phyloP scores from a whole-genome alignment of 2,888 invertebrate genomes.

The Leucozona laternaria region DNA sequence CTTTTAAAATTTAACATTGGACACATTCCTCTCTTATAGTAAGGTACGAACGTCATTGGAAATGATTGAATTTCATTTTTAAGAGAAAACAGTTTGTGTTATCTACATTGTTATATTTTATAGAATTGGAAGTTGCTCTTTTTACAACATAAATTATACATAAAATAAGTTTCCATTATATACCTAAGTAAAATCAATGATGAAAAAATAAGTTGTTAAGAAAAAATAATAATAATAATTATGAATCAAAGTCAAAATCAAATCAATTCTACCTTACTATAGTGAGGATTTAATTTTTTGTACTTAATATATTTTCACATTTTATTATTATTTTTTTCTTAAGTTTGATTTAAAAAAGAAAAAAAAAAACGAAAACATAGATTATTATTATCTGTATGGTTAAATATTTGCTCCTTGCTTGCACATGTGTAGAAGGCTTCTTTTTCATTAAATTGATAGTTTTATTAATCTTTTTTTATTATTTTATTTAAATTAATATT shows the following conservation, averaged over 20 bases:
- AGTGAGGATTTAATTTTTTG: constrained; percentile 68
- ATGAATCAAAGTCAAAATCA: constrained; percentile 50
- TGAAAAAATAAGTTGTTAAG: background rate
- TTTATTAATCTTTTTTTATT: background rate
- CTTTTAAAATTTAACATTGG: constrained; percentile 31
- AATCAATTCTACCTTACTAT: constrained; percentile 76
- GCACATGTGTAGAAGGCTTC: constrained; percentile 73
- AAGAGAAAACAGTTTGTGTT: constrained; percentile 41
- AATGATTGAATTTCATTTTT: constrained; percentile 76
- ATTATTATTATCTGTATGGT: constrained; percentile 48
- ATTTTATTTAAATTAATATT: constrained; percentile 16
- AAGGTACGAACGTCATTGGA: constrained; percentile 76
- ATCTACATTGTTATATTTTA: constrained; percentile 11
- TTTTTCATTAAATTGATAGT: constrained; percentile 44
- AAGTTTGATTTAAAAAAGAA: constrained; percentile 20
- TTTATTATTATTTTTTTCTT: constrained; percentile 33
- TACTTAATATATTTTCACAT: constrained; percentile 34
- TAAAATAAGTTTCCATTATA: constrained; percentile 2
- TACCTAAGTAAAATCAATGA: background rate
- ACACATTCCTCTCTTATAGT: constrained; percentile 70
- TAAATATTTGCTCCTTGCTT: constrained; percentile 66
- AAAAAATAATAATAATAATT: constrained; percentile 4
- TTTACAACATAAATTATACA: background rate
- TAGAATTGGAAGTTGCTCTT: constrained; percentile 4
- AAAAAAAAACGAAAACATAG: constrained; percentile 23